These are phyloP conservation scores for Crenichthys baileyi DNA, from an alignment of 2,797 vertebrate species.

Conservation along the genomic window DNA sequence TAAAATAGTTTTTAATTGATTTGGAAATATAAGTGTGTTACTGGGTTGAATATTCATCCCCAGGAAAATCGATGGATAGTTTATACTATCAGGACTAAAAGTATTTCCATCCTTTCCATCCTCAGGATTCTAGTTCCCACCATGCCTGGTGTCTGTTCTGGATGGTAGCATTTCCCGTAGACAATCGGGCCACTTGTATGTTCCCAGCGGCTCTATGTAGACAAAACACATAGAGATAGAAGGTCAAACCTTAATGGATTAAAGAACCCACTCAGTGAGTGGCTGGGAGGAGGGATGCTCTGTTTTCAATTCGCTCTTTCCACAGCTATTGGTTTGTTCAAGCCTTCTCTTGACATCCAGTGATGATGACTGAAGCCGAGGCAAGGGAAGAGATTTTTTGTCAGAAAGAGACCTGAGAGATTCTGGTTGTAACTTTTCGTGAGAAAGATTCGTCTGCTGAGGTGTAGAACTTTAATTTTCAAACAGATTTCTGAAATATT, in stretches of 20 bases:
- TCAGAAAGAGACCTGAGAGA: conserved; percentile 53
- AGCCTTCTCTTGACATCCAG: conserved; percentile 31
- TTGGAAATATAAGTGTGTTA: conserved; percentile 18
- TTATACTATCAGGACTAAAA: not conserved
- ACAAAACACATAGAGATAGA: conserved; percentile 65
- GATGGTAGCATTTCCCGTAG: conserved; percentile 9
- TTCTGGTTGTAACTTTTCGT: conserved; percentile 28
- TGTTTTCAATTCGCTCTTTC: conserved; percentile 38
- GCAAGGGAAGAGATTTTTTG: conserved; percentile 38
- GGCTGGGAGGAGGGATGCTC: conserved; percentile 25
- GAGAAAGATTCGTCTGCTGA: not conserved
- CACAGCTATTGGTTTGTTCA: conserved; percentile 50
- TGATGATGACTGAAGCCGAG: conserved; percentile 50
- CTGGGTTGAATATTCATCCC: not conserved
- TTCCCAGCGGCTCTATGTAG: conserved; percentile 49
- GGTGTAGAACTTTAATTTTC: not conserved
- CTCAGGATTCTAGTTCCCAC: conserved; percentile 21
- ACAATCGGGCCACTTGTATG: conserved; percentile 12
- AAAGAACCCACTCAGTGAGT: conserved; percentile 28
- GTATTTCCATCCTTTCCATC: not conserved
- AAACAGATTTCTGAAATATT: conserved; percentile 6
- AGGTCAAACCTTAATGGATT: conserved; percentile 68
- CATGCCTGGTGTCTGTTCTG: conserved; percentile 18
- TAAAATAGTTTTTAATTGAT: conserved; percentile 11
- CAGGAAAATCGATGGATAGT: conserved; percentile 16